Base-by-base conservation (phyloP, 1,140 invertebrate species). In the Metaphire vulgaris region DNA sequence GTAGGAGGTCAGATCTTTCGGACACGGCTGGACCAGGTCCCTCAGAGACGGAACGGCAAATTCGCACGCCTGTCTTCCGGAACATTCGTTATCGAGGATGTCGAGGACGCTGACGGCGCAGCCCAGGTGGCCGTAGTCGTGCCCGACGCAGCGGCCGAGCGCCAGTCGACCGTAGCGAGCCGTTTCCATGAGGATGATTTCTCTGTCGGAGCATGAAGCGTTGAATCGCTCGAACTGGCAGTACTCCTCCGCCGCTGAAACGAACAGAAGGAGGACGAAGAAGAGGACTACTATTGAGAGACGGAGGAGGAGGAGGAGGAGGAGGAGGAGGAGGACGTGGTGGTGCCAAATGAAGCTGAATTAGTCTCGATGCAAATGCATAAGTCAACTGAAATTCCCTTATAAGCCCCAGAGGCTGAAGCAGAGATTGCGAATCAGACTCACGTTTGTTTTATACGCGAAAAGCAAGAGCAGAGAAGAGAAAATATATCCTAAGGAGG, bases 151-250 rank as follows among this genome's bases (percentile, higher is more conserved):
- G 21, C 70, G 32, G 6, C 75, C 75, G 34, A 69, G 64, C 26
- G 33, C n/a, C 70, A 72, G 32, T 26, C 75, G 32, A 2, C 75
- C 75, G 56, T 72, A 76, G 28, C 26, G 29, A 14, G 75, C 75
- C 1, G 21, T 72, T 14, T 76, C 69, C 6, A 76, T 64, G 12
- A 76, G 21, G 28, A 76, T 72, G 21, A 76, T 30, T 32, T 72
- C 41, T 12, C 41, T 21, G 6, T 56, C 41, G 6, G 41, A 56
- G 32, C 75, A 76, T 16, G 33, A 31, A 12, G 75, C 75, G 14
- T 28, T 72, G 56, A 76, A 76, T 0, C 21, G 26, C 41, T 76
- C 69, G 70, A 71, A 71, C 69, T 72, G 69, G 70, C 75, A 76
- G 31, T 76, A 76, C 56, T 76, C 75, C 30, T 33, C 32, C 16